Conservation (phyloP, 2,113 vertebrate genomes). For the Lasiurus cinereus region DNA sequence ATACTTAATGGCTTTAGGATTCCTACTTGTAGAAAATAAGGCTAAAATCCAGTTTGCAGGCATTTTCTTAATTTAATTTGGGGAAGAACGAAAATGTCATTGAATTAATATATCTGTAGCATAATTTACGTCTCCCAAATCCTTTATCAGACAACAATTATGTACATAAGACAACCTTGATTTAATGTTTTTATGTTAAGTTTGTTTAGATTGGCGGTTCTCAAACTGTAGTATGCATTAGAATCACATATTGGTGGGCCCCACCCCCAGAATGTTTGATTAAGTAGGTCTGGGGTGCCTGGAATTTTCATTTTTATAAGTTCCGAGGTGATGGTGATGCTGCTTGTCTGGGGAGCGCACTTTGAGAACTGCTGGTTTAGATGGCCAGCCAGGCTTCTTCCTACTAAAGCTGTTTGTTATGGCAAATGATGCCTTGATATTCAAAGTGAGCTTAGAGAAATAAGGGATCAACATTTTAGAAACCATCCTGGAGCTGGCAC, state of each 20-base stretch:
- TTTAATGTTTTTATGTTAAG: background rate
- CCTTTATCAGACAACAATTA: background rate
- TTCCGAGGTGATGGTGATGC: background rate
- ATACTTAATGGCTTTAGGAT: background rate
- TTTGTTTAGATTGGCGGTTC: background rate
- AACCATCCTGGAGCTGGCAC: background rate
- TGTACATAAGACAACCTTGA: background rate
- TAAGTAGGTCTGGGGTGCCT: background rate
- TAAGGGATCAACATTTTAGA: background rate
- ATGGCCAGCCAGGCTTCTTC: constrained; percentile 9
- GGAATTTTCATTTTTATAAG: background rate
- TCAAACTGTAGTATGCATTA: background rate
- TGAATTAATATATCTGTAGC: background rate
- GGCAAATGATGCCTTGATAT: constrained; percentile 7
- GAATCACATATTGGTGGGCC: background rate
- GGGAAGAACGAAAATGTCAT: background rate
- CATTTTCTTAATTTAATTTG: background rate
- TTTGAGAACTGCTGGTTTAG: background rate
- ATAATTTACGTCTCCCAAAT: background rate
- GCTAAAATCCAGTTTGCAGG: background rate
- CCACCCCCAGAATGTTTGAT: background rate
- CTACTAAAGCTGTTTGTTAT: background rate
- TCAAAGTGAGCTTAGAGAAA: constrained; percentile 16
- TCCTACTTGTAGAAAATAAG: constrained; percentile 20
- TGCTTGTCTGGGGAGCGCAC: background rate